These are phyloP conservation scores for Rhabditoides inermis DNA, from an alignment of 2,888 invertebrate species.

Conservation along the genomic window DNA sequence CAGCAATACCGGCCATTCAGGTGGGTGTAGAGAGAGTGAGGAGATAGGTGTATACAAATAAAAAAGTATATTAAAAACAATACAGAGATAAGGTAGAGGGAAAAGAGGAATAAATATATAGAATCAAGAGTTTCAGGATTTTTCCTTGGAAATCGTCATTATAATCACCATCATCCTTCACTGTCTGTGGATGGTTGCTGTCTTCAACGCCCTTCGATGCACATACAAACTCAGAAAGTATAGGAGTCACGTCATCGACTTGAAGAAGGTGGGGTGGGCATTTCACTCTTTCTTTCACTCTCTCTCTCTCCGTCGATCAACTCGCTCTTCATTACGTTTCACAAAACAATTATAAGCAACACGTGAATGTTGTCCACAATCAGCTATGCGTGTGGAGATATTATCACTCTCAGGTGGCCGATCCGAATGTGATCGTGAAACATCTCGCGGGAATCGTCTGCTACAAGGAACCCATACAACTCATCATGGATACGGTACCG, in stretches of 20 bases:
- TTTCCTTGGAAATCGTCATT: conserved; percentile 38
- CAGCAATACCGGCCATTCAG: conserved; percentile 22
- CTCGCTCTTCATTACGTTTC: not conserved
- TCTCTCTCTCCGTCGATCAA: not conserved
- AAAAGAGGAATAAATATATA: too few relatives aligned
- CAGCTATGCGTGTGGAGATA: too few relatives aligned
- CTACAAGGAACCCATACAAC: conserved; percentile 38
- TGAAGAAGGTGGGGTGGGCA: conserved; percentile 15
- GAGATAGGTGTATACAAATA: too few relatives aligned
- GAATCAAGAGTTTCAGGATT: conserved; percentile 16
- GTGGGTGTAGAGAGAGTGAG: not conserved
- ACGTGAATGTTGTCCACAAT: not conserved
- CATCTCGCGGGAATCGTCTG: conserved; percentile 34
- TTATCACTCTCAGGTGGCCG: conserved; percentile 15
- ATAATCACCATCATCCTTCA: conserved; percentile 33
- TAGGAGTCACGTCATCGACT: conserved; percentile 26
- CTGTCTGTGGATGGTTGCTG: conserved; percentile 32
- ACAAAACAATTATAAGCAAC: not conserved
- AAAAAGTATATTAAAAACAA: too few relatives aligned
- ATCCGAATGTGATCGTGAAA: conserved; percentile 23
- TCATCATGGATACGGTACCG: conserved; percentile 40
- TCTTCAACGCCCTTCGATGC: conserved; percentile 37
- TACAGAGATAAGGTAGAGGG: too few relatives aligned
- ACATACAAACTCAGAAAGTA: conserved; percentile 27
- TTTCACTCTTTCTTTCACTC: not conserved